Evolutionary conservation across 2,113 vertebrate genomes (phyloP).

Genomic region (Macroglossus sobrinus): DNA sequence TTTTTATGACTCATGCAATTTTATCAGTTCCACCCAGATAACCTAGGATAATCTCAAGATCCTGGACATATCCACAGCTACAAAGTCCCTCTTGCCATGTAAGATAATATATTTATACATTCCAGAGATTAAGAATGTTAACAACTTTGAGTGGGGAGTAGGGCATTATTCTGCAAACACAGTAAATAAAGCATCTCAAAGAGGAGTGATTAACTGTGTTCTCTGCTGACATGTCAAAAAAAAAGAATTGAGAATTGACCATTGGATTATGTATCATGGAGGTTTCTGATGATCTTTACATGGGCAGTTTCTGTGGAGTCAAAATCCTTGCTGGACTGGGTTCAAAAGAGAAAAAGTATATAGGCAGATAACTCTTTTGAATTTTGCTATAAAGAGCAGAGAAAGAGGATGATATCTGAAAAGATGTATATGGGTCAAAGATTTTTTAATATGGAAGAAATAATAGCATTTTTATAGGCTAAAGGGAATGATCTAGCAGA

Average conservation of each 20-base stretch:
- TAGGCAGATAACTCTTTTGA: neutral
- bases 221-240: neutral
- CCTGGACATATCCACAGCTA: neutral
- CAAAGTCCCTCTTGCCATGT: neutral
- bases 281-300: neutral
- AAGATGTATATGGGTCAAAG: neutral
- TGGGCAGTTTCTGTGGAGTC: neutral
- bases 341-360: neutral
- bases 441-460: neutral
- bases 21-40: neutral
- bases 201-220: neutral
- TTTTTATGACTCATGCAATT: neutral
- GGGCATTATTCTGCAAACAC: neutral
- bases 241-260: neutral
- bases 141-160: neutral
- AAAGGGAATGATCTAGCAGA: neutral
- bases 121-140: neutral
- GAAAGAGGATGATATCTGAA: neutral
- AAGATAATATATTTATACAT: neutral
- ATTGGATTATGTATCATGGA: neutral
- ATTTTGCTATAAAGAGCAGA: neutral
- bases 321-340: neutral
- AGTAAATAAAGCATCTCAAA: conserved; percentile 4
- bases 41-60: neutral
- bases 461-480: neutral